Evolutionary conservation across 2,888 invertebrate species (phyloP), one percentile per base, ranked within the genome.

Genomic region (Morpho helenor): DNA sequence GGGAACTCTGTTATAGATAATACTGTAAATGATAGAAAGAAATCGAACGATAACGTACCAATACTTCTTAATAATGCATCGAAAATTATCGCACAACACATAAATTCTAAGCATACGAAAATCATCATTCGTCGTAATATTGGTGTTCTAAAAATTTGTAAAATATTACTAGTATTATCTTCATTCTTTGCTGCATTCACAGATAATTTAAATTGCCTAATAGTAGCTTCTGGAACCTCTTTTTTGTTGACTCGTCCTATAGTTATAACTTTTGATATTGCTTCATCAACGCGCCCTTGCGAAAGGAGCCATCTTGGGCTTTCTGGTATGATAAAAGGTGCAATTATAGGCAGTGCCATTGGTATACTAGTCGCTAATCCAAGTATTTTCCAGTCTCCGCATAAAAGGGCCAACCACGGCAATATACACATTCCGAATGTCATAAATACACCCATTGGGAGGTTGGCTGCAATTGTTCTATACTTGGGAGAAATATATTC

Each of bases 271-370:
- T 76, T 83, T 0, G 73, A 60, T 1, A 84, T 61, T 2, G 85
- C 77, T 4, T 84, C 79, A 42, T 86, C 75, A 2, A 80, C 59
- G 10, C 79, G 72, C 6, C 82, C 83, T 57, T 77, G 81, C 7
- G 80, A 78, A 3, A 85, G 57, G 7, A 84, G 60, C 86, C 86
- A 87, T 57, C 79, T 75, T n/a, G 86, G 80, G 62, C 87, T 87
- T 65, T 87, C 86, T 0, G 84, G 83, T 46, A 85, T 68, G 23
- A 84, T 57, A 7, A 81, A 69, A 7, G 79, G 81, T 8, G 81
- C 71, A 1, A 84, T 16, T 43, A 85, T 7, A 2, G 78, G 63
- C 8, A 81, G 56, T 0, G 66, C 72, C 72, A 86, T 68, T 1
- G 85, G 84, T 7, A 80, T 56, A 62, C 84, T 84, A 2, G 80